Conservation (phyloP, 2,113 vertebrate genomes). For the Brachionichthys hirsutus region DNA sequence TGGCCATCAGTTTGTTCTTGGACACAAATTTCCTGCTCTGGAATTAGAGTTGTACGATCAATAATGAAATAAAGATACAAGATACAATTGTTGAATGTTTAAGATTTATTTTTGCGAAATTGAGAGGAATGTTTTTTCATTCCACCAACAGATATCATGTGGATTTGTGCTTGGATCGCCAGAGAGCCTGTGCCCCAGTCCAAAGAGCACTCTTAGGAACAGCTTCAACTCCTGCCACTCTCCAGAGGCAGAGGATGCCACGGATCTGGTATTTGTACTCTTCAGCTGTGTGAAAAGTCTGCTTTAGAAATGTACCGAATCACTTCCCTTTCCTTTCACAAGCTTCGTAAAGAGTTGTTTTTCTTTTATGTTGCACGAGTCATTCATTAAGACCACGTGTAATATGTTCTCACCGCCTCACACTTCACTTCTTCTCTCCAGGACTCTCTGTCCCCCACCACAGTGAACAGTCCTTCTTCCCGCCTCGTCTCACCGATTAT, state of each 20-base stretch:
- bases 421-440: slow-evolving; percentile 40
- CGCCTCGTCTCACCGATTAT: slow-evolving; percentile 86
- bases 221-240: slow-evolving; percentile 76
- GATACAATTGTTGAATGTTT: no score
- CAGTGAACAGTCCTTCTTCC: slow-evolving; percentile 79
- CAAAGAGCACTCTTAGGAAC: slow-evolving; percentile 73
- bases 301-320: background rate
- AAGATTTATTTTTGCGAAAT: no score
- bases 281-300: background rate
- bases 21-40: no score
- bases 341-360: no score
- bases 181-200: slow-evolving; percentile 67
- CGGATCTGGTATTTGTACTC: slow-evolving; percentile 70
- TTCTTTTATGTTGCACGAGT: background rate
- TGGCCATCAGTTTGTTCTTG: no score
- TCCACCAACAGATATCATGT: slow-evolving; percentile 53
- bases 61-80: no score
- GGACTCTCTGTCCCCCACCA: slow-evolving; percentile 83
- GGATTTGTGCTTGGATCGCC: slow-evolving; percentile 56
- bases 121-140: background rate
- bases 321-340: background rate
- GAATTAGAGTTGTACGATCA: no score
- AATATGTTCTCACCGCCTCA: no score
- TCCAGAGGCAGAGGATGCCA: slow-evolving; percentile 69
- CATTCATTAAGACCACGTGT: background rate